Conservation (phyloP, 2,888 invertebrate species). For the Lochmaea capreae region DNA sequence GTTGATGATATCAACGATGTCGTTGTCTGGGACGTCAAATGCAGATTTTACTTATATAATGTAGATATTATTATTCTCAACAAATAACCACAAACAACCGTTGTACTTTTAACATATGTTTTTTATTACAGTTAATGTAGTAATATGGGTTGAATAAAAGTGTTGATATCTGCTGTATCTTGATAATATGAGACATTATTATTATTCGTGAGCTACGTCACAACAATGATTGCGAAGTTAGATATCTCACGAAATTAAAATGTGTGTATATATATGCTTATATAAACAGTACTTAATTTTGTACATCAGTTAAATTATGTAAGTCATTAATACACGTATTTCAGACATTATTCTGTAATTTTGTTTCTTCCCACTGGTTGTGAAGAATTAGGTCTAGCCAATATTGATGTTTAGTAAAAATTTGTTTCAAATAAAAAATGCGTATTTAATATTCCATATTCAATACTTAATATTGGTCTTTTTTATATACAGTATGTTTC, state of each 20-base stretch:
- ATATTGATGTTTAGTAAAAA: not conserved
- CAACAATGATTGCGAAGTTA: not conserved
- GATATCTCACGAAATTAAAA: constrained; percentile 10
- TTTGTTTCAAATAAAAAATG: not conserved
- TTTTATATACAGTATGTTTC: not conserved
- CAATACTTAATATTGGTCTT: not conserved
- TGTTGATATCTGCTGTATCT: not conserved
- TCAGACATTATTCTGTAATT: not conserved
- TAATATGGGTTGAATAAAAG: not conserved
- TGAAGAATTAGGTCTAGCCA: not conserved
- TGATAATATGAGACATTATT: not conserved
- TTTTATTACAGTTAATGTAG: not conserved
- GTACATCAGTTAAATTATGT: constrained; percentile 11
- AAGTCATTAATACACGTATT: constrained; percentile 14
- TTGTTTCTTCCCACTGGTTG: not conserved
- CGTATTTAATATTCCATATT: constrained; percentile 52
- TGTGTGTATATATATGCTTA: not conserved
- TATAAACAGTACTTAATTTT: constrained; percentile 21
- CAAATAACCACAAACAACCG: not conserved
- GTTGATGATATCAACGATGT: too few species aligned
- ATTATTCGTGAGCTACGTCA: constrained; percentile 4
- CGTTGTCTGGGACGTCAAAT: too few species aligned
- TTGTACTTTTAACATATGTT: not conserved
- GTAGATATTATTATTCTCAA: not conserved
- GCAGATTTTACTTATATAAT: not conserved